Evolutionary conservation across 2,797 vertebrate species (phyloP), one percentile per base, ranked within the genome.

Genomic region (Heliangelus exortis): DNA sequence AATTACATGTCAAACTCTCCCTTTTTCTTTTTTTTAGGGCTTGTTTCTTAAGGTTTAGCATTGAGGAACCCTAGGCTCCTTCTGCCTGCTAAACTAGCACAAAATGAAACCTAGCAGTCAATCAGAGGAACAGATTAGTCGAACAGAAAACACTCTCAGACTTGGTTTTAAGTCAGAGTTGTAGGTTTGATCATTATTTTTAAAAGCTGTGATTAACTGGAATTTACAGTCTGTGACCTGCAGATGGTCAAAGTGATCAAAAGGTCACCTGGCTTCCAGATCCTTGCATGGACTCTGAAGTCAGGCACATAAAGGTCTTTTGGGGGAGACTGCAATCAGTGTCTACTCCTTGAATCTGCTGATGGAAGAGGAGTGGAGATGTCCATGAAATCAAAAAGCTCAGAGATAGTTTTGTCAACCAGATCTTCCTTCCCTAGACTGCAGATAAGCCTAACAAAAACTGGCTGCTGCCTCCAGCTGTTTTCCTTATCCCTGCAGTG

Each of bases 381-480:
- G 36, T 21, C 58, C 61, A 48, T 10, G 26, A 90, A 90, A 76
- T 61, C 62, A 81, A 77, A 86, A 80, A 89, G 50, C 33, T 63
- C 71, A 66, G 80, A 84, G 26, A 5, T 26, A 23, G 47, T 43
- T 72, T 31, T 62, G 69, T 61, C 47, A 91, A 71, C 33, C 34
- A 58, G 15, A 25, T 84, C n/a, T 68, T 88, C 58, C 87, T 69
- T 86, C 18, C 36, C 39, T 33, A 82, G 59, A 50, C 45, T 73
- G 50, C 79, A 75, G 43, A 76, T 65, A 41, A 93, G 16, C 36
- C 53, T 87, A 69, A 54, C 78, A 71, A 82, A 93, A 87, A 95
- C 63, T n/a, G 67, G 47, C 59, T 90, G 66, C 84, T 76, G 68
- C 58, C 54, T 81, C 61, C 57, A 83, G 85, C 66, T 89, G 23